Evolutionary conservation across 2,113 vertebrate species (phyloP), one percentile per base, ranked within the genome.

Genomic region (Leucosticte australis): DNA sequence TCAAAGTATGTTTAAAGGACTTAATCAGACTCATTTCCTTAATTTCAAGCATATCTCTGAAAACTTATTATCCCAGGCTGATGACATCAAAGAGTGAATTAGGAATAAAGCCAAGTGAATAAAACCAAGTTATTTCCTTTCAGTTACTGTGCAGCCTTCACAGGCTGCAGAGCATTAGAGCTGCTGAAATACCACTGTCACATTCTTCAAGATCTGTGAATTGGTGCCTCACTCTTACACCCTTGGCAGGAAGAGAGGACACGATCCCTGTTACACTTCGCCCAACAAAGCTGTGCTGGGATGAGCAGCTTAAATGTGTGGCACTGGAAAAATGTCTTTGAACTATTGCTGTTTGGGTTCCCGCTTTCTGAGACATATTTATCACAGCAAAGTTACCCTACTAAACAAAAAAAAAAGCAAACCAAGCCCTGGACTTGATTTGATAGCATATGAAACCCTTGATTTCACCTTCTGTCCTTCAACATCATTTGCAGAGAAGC

Each of bases 11-110:
- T 93, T 90, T 89, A 92, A 90, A 92, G 60, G 68, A 56, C 68
- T 94, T 96, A 92, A 97, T 96, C 94, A 90, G 60, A 90, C 73
- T 90, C 83, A 92, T 94, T 96, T 97, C 95, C 95, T 96, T 95
- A 95, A 94, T 97, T 95, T 96, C 83, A 67, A 77, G 76, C 90
- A 2, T 95, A 92, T 90, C 86, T 96, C 83, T 94, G 73, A 90
- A 93, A 95, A 94, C 4, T 52, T 89, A 92, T 95, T 96, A 96
- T 96, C 96, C 74, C 92, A 93, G 86, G 80, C 96, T 87, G 89
- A 94, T 97, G 95, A 94, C 95, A 97, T 97, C 96, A 94, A 96
- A 96, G 95, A 95, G 77, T 71, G 83, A 96, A 95, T 97, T 97
- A 95, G 96, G 95, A 95, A 89, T 87, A 92, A 90, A 84, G 95